A percentile compares a stretch with the other conserved stretches of the same genome.
Conservation (phyloP, 2,888 invertebrate species). For the Caradrina clavipalpis region DNA sequence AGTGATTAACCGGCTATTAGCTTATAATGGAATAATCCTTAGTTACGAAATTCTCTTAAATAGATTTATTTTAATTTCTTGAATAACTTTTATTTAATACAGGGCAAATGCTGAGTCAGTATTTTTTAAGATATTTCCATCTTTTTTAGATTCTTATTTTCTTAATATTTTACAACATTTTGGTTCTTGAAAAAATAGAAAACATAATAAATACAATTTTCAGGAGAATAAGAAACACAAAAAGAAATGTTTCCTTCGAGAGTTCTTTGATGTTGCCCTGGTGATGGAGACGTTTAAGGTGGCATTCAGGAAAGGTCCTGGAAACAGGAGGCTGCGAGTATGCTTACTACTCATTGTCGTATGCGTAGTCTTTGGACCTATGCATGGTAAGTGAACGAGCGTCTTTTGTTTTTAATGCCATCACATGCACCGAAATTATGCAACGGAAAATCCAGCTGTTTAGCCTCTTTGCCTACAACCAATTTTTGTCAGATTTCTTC, state of each 20-base stretch:
- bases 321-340: conserved; percentile 93
- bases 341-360: conserved; percentile 94
- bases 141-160: neutral
- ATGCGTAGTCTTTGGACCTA: conserved; percentile 95
- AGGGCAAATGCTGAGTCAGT: too few relatives aligned
- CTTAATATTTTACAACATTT: too few relatives aligned
- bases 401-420: neutral
- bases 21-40: neutral
- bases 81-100: too few relatives aligned
- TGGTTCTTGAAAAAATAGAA: neutral
- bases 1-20: neutral
- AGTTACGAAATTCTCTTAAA: too few relatives aligned
- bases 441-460: too few relatives aligned
- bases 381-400: conserved; percentile 92
- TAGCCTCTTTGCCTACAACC: too few relatives aligned
- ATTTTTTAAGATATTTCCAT: neutral
- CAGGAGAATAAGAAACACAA: conserved; percentile 55
- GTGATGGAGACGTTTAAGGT: conserved; percentile 95
- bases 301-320: conserved; percentile 94
- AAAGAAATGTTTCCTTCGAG: conserved; percentile 83
- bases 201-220: neutral
- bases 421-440: too few relatives aligned
- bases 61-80: neutral
- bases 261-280: conserved; percentile 94
- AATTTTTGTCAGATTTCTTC: too few relatives aligned